phyloP scores from a whole-genome alignment of 2,113 vertebrate species.

The Hystrix brachyura region DNA sequence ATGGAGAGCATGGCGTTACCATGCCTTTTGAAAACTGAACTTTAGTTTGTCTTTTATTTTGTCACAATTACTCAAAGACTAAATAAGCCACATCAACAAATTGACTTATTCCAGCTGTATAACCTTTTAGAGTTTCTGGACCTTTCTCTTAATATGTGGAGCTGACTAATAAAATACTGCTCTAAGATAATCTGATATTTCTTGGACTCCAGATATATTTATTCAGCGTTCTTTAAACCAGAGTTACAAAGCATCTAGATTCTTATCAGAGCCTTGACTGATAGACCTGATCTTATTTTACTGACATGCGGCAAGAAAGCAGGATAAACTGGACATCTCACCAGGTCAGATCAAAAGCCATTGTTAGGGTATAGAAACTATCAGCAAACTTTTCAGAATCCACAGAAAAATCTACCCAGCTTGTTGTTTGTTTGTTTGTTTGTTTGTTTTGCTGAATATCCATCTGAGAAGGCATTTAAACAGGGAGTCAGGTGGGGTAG shows the following conservation, averaged over 20 bases:
- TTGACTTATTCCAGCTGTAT: not conserved
- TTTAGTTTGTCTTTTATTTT: not conserved
- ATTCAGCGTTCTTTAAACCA: not conserved
- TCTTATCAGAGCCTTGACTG: not conserved
- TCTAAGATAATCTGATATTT: not conserved
- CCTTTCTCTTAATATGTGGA: not conserved
- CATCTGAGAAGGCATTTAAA: not conserved
- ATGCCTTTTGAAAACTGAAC: not conserved
- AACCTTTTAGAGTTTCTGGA: not conserved
- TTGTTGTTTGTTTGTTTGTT: not conserved
- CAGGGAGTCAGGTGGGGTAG: not conserved
- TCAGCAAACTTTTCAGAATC: not conserved
- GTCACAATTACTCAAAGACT: not conserved
- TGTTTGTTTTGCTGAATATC: not conserved
- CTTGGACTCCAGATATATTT: not conserved
- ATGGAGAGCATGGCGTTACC: not conserved
- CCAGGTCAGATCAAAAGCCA: not conserved
- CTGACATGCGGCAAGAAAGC: not conserved
- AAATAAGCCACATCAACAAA: not conserved
- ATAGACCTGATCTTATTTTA: not conserved
- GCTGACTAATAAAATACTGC: not conserved
- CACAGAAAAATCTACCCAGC: not conserved
- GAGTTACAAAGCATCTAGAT: not conserved
- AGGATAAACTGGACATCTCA: not conserved
- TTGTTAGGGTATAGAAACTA: not conserved